These are phyloP conservation scores for Aphis gossypii DNA, from an alignment of 1,140 invertebrate genomes.

Conservation along the genomic window DNA sequence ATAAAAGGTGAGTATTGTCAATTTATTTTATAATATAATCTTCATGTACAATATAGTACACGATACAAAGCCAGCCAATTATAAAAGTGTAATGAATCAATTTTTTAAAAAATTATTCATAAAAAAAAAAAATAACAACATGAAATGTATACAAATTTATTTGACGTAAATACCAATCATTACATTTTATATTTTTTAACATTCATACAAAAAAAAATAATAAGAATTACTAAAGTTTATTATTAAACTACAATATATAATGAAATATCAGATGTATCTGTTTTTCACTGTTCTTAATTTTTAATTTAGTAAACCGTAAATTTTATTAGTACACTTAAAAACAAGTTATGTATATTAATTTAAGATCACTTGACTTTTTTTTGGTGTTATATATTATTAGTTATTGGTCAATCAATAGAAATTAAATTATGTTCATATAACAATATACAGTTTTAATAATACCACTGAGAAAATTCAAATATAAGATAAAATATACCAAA, in stretches of 20 bases:
- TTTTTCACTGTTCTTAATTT: neutral
- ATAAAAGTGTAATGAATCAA: neutral
- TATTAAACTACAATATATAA: neutral
- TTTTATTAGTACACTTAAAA: neutral
- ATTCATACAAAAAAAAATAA: neutral
- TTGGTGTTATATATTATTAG: neutral
- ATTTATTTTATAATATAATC: neutral
- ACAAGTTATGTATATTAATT: neutral
- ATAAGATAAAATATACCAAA: neutral
- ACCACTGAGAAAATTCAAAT: neutral
- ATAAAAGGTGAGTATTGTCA: neutral
- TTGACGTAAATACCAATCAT: neutral
- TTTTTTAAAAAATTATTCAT: neutral
- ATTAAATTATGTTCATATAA: neutral
- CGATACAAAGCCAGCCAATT: neutral
- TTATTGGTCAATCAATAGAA: neutral
- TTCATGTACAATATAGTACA: neutral
- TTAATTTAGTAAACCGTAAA: neutral
- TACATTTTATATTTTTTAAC: neutral
- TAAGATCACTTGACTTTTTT: neutral
- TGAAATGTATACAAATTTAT: neutral
- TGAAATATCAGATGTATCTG: neutral
- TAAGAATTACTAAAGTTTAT: neutral
- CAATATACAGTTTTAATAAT: neutral
- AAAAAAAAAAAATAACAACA: slow-evolving; percentile 21